These are phyloP conservation scores for Agrenia bidenticulata DNA, from an alignment of 2,888 invertebrate species.

Conservation along the genomic window DNA sequence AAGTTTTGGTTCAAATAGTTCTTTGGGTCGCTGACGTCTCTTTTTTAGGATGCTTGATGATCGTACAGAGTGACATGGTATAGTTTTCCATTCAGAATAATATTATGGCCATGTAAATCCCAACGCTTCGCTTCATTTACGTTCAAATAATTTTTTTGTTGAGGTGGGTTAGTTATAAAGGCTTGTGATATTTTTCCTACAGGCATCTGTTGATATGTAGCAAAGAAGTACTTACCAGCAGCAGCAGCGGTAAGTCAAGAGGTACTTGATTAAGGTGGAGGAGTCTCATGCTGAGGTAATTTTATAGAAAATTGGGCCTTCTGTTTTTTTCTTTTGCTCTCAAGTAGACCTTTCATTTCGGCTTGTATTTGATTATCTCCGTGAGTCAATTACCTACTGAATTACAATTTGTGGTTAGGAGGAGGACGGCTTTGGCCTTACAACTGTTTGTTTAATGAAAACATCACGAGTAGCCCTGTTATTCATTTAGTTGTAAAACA, in stretches of 20 bases:
- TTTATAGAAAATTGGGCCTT: not conserved
- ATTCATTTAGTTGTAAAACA: constrained; percentile 14
- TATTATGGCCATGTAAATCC: not conserved
- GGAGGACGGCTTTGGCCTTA: too few species aligned
- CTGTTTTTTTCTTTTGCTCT: not conserved
- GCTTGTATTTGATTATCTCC: not conserved
- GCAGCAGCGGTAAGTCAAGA: not conserved
- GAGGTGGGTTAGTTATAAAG: too few species aligned
- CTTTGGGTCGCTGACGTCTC: not conserved
- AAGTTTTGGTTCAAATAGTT: constrained; percentile 12
- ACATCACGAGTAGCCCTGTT: constrained; percentile 10
- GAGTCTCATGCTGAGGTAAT: constrained; percentile 5
- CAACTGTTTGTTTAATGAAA: constrained; percentile 12
- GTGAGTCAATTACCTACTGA: not conserved
- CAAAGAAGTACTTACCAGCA: too few species aligned
- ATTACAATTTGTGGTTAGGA: constrained; percentile 1
- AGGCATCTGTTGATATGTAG: too few species aligned
- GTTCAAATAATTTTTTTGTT: not conserved
- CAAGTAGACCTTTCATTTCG: too few species aligned
- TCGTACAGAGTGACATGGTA: not conserved
- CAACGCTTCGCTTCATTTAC: not conserved
- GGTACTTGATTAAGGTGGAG: not conserved
- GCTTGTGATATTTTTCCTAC: too few species aligned
- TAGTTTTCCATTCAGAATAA: constrained; percentile 1
- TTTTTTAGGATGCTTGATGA: not conserved